phyloP scores from a whole-genome alignment of 1,140 invertebrate genomes.

The Trichonephila clavipes region DNA sequence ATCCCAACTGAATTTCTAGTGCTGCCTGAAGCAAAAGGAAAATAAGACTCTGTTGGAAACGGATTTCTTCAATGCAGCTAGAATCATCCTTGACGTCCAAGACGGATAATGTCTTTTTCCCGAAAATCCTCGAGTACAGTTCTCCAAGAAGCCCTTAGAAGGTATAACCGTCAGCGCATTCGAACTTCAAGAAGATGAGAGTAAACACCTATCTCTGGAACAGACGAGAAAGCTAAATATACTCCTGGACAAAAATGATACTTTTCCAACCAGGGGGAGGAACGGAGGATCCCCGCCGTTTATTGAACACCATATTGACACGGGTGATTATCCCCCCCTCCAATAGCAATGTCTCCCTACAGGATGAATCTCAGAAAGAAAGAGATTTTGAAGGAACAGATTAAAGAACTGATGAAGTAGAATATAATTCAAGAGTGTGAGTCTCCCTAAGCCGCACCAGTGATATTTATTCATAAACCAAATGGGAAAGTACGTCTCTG shows the following conservation, averaged over 20 bases:
- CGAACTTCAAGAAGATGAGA: neutral
- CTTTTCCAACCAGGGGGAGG: neutral
- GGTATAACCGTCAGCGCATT: neutral
- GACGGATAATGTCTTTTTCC: neutral
- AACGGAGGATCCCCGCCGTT: neutral
- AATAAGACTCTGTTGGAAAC: neutral
- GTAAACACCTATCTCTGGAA: neutral
- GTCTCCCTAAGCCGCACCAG: constrained; percentile 46
- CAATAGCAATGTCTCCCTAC: neutral
- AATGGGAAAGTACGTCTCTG: constrained; percentile 72
- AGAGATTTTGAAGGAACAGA: no score
- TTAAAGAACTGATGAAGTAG: no score
- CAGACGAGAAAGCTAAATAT: neutral
- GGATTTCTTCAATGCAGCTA: constrained; percentile 21
- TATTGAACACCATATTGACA: neutral
- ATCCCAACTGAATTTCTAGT: neutral
- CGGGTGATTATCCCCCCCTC: neutral
- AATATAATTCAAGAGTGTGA: neutral
- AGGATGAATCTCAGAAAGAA: neutral
- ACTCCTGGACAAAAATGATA: neutral
- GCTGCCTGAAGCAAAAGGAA: neutral
- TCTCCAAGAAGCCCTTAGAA: constrained; percentile 2
- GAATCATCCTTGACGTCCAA: constrained; percentile 9
- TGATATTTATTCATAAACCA: constrained; percentile 78
- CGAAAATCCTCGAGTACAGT: constrained; percentile 15